Evolutionary conservation across 2,888 invertebrate species (phyloP).

Genomic region (Drosophila anomelani): DNA sequence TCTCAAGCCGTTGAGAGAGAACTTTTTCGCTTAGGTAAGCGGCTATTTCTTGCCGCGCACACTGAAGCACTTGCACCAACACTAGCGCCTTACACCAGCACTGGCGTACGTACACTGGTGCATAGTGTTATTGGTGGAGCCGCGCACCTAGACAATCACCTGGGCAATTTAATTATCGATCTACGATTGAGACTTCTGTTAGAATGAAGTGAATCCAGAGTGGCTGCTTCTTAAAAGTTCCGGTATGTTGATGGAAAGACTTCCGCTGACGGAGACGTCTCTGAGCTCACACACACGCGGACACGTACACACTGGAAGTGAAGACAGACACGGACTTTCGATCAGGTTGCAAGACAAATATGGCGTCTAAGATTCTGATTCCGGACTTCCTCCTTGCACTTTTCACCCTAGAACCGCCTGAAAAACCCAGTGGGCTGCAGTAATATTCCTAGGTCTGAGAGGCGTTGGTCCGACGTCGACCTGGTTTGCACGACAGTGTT

Average conservation of each 20-base stretch:
- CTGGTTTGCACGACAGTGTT: slow-evolving; percentile 68
- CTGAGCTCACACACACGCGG: slow-evolving; percentile 2
- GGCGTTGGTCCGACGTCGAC: slow-evolving; percentile 43
- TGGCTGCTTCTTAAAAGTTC: not conserved
- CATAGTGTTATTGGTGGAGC: slow-evolving; percentile 48
- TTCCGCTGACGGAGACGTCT: not conserved
- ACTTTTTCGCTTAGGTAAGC: slow-evolving; percentile 79
- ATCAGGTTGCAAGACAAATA: slow-evolving; percentile 75
- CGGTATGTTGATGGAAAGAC: not conserved
- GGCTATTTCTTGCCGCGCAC: slow-evolving; percentile 63
- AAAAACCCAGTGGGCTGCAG: slow-evolving; percentile 14
- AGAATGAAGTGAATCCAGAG: not conserved
- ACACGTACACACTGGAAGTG: not conserved
- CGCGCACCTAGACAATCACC: slow-evolving; percentile 15
- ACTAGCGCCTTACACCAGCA: slow-evolving; percentile 31
- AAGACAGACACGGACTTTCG: slow-evolving; percentile 27
- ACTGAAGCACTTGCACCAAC: slow-evolving; percentile 40
- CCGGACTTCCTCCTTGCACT: slow-evolving; percentile 44
- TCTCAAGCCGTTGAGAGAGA: slow-evolving; percentile 69
- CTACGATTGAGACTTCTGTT: not conserved
- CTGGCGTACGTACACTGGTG: slow-evolving; percentile 37
- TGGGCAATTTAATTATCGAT: slow-evolving; percentile 22
- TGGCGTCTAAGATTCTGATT: slow-evolving; percentile 73
- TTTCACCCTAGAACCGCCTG: slow-evolving; percentile 2
- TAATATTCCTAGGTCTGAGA: slow-evolving; percentile 2